A percentile compares a stretch with the other conserved stretches of the same genome.
Conservation (phyloP, 2,113 vertebrate genomes). For the Melanerpes formicivorus region DNA sequence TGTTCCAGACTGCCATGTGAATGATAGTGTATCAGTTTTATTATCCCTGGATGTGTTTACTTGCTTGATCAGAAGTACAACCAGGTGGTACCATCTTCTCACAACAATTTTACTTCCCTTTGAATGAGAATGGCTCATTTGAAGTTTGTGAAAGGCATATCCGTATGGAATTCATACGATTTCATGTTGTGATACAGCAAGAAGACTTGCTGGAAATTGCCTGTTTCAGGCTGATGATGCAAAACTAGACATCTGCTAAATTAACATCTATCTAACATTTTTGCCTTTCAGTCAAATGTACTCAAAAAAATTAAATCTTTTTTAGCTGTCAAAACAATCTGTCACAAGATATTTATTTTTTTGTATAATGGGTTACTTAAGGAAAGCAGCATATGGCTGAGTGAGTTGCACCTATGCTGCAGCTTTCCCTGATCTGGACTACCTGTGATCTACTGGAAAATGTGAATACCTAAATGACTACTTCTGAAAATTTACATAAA, state of each 20-base stretch:
- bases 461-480: not conserved
- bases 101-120: conserved; percentile 67
- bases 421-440: not conserved
- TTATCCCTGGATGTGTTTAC: conserved; percentile 49
- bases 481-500: not conserved
- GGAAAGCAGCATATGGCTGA: conserved; percentile 71
- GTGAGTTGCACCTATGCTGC: conserved; percentile 51
- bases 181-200: conserved; percentile 68
- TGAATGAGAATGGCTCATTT: conserved; percentile 71
- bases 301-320: conserved; percentile 73
- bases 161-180: conserved; percentile 68
- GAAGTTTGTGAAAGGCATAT: conserved; percentile 71
- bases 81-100: conserved; percentile 69
- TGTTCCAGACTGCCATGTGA: not conserved
- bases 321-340: conserved; percentile 82
- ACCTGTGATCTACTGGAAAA: conserved; percentile 30
- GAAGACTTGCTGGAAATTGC: conserved; percentile 77
- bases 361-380: conserved; percentile 78
- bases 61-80: conserved; percentile 62
- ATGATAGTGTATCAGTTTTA: not conserved
- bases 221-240: conserved; percentile 79
- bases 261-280: conserved; percentile 82
- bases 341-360: conserved; percentile 79
- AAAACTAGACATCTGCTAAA: conserved; percentile 84
- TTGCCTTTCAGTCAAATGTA: conserved; percentile 81